Evolutionary conservation across 1,140 invertebrate genomes (phyloP), one percentile per base, ranked within the genome.

Genomic region (Megalonaias nervosa): DNA sequence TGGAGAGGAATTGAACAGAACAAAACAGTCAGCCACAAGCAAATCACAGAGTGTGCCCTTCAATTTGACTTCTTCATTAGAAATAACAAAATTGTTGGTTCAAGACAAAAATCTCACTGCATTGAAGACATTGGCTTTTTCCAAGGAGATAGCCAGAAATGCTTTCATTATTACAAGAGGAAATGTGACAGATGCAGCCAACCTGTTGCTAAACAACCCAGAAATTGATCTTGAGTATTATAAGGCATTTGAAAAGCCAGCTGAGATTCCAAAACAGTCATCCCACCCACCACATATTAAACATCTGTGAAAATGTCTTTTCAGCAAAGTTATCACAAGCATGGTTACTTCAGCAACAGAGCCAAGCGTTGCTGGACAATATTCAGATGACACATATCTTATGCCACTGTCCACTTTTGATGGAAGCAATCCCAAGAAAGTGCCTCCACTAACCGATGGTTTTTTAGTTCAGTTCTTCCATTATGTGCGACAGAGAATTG

Each of bases 401-500:
- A 77, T 77, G 69, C 75, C 75, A 11, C 62, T 77, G n/a, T 71
- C 61, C 38, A 77, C 75, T 6, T 19, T 71, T 15, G 75, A 77
- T 61, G 75, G 75, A 31, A 66, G 23, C 31, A 71, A 58, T 77
- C 68, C 68, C 14, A 71, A 77, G 61, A 72, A 17, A 23, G 38
- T 67, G 57, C 75, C 75, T 1, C 66, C 62, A 60, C 59, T 77
- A 26, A 55, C 60, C 6, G 75, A 77, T n/a, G 75, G 75, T 19
- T 77, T 83, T 48, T 59, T 71, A 48, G 81, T 82, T 14, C 82
- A 90, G 85, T 21, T 89, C 16, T 88, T 84, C 68, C 75, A 71
- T 14, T 89, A 89, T 81, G 77, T 82, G 0, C 67, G 81, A 66
- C 85, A 89, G 67, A 81, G 89, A 75, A 79, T 89, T 16, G 84